Evolutionary conservation across 2,888 invertebrate genomes (phyloP), one percentile per base, ranked within the genome.

Genomic region (Stenodema calcarata): DNA sequence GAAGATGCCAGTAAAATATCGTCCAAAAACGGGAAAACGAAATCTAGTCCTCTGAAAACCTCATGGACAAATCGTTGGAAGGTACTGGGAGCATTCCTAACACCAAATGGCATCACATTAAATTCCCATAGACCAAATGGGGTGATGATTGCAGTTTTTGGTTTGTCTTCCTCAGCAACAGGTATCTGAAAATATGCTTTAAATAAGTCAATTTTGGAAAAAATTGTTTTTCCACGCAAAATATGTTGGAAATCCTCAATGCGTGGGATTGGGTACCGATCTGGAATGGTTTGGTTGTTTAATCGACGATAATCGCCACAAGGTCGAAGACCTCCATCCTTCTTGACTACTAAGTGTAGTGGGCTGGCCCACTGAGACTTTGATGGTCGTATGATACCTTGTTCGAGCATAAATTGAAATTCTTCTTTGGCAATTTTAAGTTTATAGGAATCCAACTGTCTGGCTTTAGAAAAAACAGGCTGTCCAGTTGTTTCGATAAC

Each of bases 281-380:
- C 91, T 0, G 90, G 90, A 0, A 90, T 85, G 0, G 91, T 91
- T 0, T 81, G 80, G 0, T 88, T 84, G 87, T 91, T 92, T 0
- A 91, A 88, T 0, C 35, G 14, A 0, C 91, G 86, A 86, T 91
- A 92, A 88, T 89, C 91, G 6, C 91, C 91, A 84, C 91, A 90
- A 0, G 90, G 89, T 69, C 90, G 76, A 90, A 90, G 91, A 18
- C 44, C 76, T 12, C 88, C 89, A 14, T 87, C 73, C 73, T 88
- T 84, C 73, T 91, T 90, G 14, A 88, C 88, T 7, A 89, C 90
- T 79, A 90, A 41, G 84, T 90, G 89, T 0, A 90, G 88, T 23
- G 90, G 89, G 16, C 86, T 90, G 87, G 91, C 88, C 90, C 90
- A 91, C 18, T 89, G 88, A 47, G 90, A 90, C 9, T 87, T 87